Base-by-base conservation (phyloP, 1,140 invertebrate species). In the Orchesella cincta region DNA sequence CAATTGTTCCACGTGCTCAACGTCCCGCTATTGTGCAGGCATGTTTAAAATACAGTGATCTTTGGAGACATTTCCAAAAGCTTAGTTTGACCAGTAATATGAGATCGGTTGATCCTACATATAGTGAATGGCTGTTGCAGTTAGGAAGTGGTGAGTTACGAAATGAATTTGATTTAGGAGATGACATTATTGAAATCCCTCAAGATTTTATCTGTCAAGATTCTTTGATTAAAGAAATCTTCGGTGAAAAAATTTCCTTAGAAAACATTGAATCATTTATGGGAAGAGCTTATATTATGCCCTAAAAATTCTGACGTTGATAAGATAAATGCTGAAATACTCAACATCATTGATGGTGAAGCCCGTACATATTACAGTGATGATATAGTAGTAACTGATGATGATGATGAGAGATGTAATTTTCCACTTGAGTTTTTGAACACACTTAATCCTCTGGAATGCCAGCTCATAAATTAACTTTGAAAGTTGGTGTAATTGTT, bases 1-100 rank as follows among this genome's bases (percentile, higher is more conserved):
- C 87, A 0, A 84, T 88, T 8, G 84, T 87, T 35, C 79, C 81
- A 64, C 81, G 83, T 82, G 84, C 81, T 76, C 87, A 86, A n/a
- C 73, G 78, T 73, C 85, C 85, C 75, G 84, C 88, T 82, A 85
- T 86, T 84, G 70, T 88, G 31, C 86, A 86, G 80, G 81, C 76
- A 73, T 85, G 81, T 80, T 79, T 86, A 0, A 83, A 84, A 82
- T 76, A 51, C 5, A 83, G 81, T 28, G 39, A 1, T 33, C n/a
- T 3, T 5, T 78, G 76, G 76, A 18, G 52, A 20, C 0, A 52
- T 20, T 5, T 39, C 14, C 1, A 39, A 73, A 36, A 23, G n/a
- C 26, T 73, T 1, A 18, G 8, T 23, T 26, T 73, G 2, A 39
- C 14, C 8, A 12, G 26, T n/a, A 73, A 73, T 26, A 39, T 73